A percentile compares a stretch with the other conserved stretches of the same genome.
phyloP scores from a whole-genome alignment of 2,797 vertebrate genomes.

The Lophius americanus region DNA sequence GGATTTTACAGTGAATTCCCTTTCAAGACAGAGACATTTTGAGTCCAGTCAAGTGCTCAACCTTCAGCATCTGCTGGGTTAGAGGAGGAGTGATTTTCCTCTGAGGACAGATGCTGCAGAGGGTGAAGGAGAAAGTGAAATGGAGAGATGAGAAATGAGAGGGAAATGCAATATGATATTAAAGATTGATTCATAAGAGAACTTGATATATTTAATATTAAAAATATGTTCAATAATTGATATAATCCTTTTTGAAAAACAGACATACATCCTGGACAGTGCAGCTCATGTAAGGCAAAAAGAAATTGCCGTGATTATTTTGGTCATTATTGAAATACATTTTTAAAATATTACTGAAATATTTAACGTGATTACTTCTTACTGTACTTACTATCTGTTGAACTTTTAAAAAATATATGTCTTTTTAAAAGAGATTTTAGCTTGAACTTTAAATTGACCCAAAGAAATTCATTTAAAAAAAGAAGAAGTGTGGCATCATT shows the following conservation, averaged over 20 bases:
- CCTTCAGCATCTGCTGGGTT: slow-evolving; percentile 71
- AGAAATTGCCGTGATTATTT: too few species aligned
- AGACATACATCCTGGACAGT: background rate
- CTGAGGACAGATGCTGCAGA: slow-evolving; percentile 51
- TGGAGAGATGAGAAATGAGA: slow-evolving; percentile 14
- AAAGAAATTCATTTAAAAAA: background rate
- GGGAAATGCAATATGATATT: slow-evolving; percentile 13
- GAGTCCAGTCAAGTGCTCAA: slow-evolving; percentile 57
- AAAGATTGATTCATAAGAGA: background rate
- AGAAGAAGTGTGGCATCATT: background rate
- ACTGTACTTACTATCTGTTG: too few species aligned
- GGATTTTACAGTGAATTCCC: slow-evolving; percentile 18
- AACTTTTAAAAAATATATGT: too few species aligned
- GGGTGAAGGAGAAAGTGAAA: slow-evolving; percentile 53
- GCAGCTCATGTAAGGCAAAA: background rate
- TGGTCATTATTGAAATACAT: too few species aligned
- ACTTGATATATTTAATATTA: background rate
- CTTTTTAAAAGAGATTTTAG: too few species aligned
- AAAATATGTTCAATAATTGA: background rate
- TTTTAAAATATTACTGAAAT: too few species aligned
- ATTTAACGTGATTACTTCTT: too few species aligned
- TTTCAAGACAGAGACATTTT: slow-evolving; percentile 40
- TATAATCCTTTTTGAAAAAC: background rate
- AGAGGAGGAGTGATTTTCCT: slow-evolving; percentile 46
- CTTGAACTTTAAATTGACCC: too few species aligned